Percentiles rank a stretch among this genome's conserved stretches.
These are phyloP conservation scores for Deilephila elpenor DNA, from an alignment of 2,888 invertebrate genomes.

Conservation along the genomic window DNA sequence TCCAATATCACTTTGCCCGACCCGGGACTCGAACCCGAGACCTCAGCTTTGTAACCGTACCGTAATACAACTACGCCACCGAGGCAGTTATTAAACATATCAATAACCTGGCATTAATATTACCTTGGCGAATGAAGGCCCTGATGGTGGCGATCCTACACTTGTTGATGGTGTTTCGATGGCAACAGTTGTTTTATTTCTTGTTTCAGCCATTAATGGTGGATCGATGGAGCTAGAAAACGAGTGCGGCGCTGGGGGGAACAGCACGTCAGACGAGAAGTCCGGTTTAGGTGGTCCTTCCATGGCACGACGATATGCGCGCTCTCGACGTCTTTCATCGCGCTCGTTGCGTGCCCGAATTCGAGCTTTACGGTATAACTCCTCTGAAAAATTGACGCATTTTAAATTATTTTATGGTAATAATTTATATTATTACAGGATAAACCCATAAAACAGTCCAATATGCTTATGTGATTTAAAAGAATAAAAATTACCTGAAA, in stretches of 20 bases:
- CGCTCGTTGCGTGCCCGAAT: constrained; percentile 88
- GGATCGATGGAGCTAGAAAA: constrained; percentile 52
- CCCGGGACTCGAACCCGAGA: too few relatives aligned
- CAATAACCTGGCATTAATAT: neutral
- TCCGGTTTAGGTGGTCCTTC: constrained; percentile 88
- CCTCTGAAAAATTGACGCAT: constrained; percentile 79
- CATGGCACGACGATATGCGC: constrained; percentile 88
- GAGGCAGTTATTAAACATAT: too few relatives aligned
- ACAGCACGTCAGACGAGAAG: constrained; percentile 81
- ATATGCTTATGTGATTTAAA: neutral
- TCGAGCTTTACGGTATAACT: constrained; percentile 89
- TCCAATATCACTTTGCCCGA: too few relatives aligned
- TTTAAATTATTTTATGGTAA: neutral
- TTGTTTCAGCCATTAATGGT: constrained; percentile 39
- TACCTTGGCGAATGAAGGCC: constrained; percentile 81
- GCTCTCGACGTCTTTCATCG: constrained; percentile 92
- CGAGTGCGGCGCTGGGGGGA: constrained; percentile 64
- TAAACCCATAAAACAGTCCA: too few relatives aligned
- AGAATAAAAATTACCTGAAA: constrained; percentile 83
- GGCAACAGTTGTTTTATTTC: neutral
- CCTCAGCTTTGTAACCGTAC: too few relatives aligned
- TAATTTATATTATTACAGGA: neutral
- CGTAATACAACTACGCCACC: too few relatives aligned
- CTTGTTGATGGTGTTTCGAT: constrained; percentile 48
- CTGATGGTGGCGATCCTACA: constrained; percentile 58